Percentiles rank a stretch among this genome's conserved stretches.
phyloP scores from a whole-genome alignment of 2,888 invertebrate genomes.

The Drosophila mimica region DNA sequence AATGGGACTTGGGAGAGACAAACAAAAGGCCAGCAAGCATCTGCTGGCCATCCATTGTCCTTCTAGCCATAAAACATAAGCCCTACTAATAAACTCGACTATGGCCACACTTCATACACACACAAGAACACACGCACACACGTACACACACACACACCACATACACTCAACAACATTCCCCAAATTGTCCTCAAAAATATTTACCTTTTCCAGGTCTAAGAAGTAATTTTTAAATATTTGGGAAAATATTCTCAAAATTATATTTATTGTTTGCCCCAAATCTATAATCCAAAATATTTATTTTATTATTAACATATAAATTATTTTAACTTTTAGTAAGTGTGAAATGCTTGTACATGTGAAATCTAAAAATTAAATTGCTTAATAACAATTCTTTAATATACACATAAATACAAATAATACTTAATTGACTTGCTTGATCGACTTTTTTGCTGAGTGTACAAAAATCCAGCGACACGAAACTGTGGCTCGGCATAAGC shows the following conservation, averaged over 20 bases:
- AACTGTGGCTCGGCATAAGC: conserved; percentile 73
- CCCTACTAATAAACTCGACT: conserved; percentile 77
- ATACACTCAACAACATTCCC: background rate
- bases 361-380: background rate
- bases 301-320: background rate
- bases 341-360: background rate
- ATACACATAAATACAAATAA: background rate
- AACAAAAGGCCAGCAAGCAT: conserved; percentile 78
- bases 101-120: conserved; percentile 60
- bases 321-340: background rate
- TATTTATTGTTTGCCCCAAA: background rate
- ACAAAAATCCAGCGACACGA: conserved; percentile 17
- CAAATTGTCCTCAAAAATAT: background rate
- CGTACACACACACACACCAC: conserved; percentile 18
- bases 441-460: background rate
- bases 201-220: background rate
- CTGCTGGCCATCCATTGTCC: conserved; percentile 79
- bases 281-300: background rate
- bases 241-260: background rate
- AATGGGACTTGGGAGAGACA: conserved; percentile 40
- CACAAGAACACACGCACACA: conserved; percentile 28
- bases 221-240: background rate
- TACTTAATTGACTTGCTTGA: background rate
- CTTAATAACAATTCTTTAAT: background rate
- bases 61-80: conserved; percentile 77